These are phyloP conservation scores for Pristis pectinata DNA, from an alignment of 2,797 vertebrate species.

Conservation along the genomic window DNA sequence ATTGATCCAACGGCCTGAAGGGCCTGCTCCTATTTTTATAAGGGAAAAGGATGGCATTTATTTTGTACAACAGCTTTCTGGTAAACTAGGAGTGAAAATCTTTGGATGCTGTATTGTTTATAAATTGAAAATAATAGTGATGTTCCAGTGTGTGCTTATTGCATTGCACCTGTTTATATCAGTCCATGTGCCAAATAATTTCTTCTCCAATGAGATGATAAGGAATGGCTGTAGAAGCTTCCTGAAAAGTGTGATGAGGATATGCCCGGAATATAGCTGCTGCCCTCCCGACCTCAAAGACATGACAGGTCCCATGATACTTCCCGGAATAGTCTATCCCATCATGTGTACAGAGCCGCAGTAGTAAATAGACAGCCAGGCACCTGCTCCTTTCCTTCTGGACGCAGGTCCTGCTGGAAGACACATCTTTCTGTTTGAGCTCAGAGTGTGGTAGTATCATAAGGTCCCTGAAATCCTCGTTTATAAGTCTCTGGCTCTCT, in stretches of 20 bases:
- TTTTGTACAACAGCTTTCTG: too few relatives aligned
- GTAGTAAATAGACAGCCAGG: background rate
- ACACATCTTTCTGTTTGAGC: background rate
- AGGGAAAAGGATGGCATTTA: background rate
- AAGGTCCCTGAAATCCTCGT: background rate
- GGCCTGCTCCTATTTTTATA: background rate
- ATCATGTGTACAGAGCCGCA: background rate
- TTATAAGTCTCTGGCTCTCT: background rate
- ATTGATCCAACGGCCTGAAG: too few relatives aligned
- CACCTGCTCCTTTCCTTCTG: conserved; percentile 14
- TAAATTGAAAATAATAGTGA: background rate
- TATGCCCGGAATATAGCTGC: background rate
- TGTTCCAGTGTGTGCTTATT: background rate
- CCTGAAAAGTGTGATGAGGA: background rate
- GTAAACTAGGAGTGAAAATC: background rate
- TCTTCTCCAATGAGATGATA: background rate
- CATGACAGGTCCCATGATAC: background rate
- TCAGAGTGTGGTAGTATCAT: background rate
- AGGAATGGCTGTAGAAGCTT: background rate
- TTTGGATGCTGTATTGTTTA: background rate
- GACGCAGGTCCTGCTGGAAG: background rate
- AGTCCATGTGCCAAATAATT: background rate
- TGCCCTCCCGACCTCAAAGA: background rate
- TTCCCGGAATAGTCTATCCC: background rate
- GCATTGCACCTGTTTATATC: background rate